Percentiles rank a stretch among this genome's conserved stretches.
Conservation (phyloP, 1,140 invertebrate species). For the Drosophila pruinosa region DNA sequence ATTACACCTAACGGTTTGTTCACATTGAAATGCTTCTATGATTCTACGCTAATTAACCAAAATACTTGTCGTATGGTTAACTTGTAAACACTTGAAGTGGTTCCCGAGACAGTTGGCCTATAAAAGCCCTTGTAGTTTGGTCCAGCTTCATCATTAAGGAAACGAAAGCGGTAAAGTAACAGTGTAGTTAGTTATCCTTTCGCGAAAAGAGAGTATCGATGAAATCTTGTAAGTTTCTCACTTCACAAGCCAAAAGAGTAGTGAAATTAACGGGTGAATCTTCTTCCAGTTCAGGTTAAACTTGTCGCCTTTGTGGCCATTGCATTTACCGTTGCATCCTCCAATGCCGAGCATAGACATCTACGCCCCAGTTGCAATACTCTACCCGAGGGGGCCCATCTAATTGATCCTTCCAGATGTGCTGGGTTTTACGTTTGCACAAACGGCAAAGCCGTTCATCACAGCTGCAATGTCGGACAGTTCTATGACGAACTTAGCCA, state of each 20-base stretch:
- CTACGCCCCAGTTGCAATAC: constrained; percentile 19
- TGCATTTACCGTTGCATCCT: constrained; percentile 15
- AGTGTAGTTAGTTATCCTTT: constrained; percentile 56
- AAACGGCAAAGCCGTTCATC: constrained; percentile 3
- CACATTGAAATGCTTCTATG: not conserved
- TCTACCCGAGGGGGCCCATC: constrained; percentile 2
- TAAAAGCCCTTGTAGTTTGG: constrained; percentile 41
- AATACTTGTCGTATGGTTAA: not conserved
- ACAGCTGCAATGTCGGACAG: constrained; percentile 19
- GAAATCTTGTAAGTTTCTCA: constrained; percentile 55
- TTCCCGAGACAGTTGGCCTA: constrained; percentile 14
- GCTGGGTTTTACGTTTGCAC: constrained; percentile 27
- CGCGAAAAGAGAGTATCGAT: constrained; percentile 17
- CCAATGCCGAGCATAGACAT: constrained; percentile 1
- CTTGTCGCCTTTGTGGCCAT: constrained; percentile 43
- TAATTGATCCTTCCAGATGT: constrained; percentile 24
- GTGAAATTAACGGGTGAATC: not conserved
- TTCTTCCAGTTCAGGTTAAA: constrained; percentile 48
- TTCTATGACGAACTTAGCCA: constrained; percentile 15
- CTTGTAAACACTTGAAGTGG: constrained; percentile 9
- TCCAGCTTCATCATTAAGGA: constrained; percentile 23
- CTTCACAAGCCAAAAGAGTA: not conserved
- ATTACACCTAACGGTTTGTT: no score
- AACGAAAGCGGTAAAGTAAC: constrained; percentile 51
- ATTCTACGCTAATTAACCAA: constrained; percentile 16